These are phyloP conservation scores for Stramonita haemastoma DNA, from an alignment of 2,888 invertebrate genomes.

Conservation along the genomic window DNA sequence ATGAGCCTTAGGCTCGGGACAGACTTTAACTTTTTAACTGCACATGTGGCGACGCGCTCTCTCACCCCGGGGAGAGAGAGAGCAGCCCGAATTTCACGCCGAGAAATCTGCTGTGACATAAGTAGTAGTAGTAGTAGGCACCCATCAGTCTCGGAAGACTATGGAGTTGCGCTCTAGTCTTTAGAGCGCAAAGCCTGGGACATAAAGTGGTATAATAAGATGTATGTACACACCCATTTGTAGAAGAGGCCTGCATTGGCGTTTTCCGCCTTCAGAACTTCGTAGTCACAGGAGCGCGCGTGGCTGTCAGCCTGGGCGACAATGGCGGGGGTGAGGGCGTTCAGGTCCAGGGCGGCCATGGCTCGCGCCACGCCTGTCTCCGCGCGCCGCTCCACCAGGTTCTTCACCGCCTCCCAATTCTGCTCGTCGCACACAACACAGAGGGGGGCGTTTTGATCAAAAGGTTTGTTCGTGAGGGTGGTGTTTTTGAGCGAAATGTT, in stretches of 20 bases:
- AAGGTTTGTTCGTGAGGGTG: not conserved
- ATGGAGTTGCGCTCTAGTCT: too few relatives aligned
- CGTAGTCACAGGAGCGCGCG: conserved; percentile 17
- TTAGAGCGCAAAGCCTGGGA: too few relatives aligned
- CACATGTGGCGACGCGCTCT: too few relatives aligned
- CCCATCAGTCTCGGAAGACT: too few relatives aligned
- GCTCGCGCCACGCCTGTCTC: not conserved
- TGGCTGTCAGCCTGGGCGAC: not conserved
- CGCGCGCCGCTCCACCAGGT: conserved; percentile 1
- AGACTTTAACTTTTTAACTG: too few relatives aligned
- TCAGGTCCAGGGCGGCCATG: not conserved
- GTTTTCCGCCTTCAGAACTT: not conserved
- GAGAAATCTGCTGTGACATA: too few relatives aligned
- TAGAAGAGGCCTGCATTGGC: conserved; percentile 3
- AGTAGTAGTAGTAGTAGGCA: too few relatives aligned
- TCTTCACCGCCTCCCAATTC: not conserved
- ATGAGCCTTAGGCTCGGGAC: too few relatives aligned
- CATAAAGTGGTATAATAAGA: too few relatives aligned
- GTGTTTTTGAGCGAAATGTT: too few relatives aligned
- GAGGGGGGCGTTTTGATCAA: not conserved
- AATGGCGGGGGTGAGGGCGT: not conserved
- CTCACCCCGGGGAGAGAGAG: too few relatives aligned
- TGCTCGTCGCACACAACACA: not conserved
- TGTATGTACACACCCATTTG: not conserved
- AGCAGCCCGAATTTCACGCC: too few relatives aligned